Evolutionary conservation across 92 coral and sea anemone genomes (phyloP).

Genomic region (Bergia puertoricense): DNA sequence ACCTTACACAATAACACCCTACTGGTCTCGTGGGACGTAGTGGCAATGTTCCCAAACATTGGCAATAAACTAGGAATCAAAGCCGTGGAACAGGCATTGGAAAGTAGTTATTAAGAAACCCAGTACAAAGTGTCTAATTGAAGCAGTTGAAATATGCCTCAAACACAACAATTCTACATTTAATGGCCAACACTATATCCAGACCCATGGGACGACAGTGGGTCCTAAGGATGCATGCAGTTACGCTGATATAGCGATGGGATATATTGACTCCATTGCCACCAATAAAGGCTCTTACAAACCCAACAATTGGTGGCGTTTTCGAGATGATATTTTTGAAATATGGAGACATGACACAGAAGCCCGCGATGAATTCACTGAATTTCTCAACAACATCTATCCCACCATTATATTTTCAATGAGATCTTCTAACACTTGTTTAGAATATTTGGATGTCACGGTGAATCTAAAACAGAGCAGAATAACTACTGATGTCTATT

Average conservation of each 20-base stretch:
- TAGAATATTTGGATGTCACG: no score
- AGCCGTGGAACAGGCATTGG: conserved; percentile 14
- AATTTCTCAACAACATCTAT: no score
- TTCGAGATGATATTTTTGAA: no score
- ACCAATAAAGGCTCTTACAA: no score
- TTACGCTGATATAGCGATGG: conserved; percentile 27
- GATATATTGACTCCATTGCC: no score
- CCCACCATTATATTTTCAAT: no score
- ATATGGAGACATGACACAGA: no score
- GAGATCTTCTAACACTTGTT: no score
- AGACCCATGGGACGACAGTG: conserved; percentile 31
- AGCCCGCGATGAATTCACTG: no score
- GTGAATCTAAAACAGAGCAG: no score
- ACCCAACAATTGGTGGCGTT: no score
- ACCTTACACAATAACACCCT: neutral
- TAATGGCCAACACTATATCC: conserved; percentile 12
- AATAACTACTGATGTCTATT: no score
- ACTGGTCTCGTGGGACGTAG: conserved; percentile 12
- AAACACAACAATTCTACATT: conserved; percentile 24
- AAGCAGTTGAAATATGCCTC: conserved; percentile 44
- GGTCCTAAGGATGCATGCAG: conserved; percentile 27
- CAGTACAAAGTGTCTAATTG: conserved; percentile 37
- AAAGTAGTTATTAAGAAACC: neutral
- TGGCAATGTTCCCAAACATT: neutral
- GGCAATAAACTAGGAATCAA: neutral